Base-by-base conservation (phyloP, 2,888 invertebrate species). In the Sesia apiformis region DNA sequence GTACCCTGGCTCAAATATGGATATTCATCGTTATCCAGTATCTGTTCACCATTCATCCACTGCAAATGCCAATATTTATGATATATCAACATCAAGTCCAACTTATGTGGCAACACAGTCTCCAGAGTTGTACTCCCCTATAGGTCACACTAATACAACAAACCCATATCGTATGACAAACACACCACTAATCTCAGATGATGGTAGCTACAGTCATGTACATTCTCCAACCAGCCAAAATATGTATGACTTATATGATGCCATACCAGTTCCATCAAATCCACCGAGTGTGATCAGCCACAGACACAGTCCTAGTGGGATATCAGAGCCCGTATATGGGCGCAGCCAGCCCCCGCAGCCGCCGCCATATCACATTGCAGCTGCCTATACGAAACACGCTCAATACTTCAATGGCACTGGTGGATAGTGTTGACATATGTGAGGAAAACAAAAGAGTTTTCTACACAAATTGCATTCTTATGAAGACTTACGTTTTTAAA, bases 341-440 rank as follows among this genome's bases (percentile, higher is more conserved):
- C 74, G 90, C 58, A 83, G 82, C 51, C 88, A 92, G 67, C 96
- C 96, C 8, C 23, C 23, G 23, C 23, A 92, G 67, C 96, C 96
- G 8, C 96, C 96, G 1, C 96, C 96, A 1, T 96, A 96, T 82
- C 95, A 96, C 69, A 94, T 96, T 69, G 96, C 95, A 40, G 95
- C 95, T 39, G 94, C 93, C 3, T 95, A 93, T 71, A 95, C 96
- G 7, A 95, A 95, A 88, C 95, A 95, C 70, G 94, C 94, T 61
- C 92, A 92, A 72, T 91, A 91, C 69, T 93, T 93, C 66, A 90
- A 91, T 70, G 89, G 89, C 53, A 84, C 87, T 52, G 88, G 89
- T 63, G 88, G 88, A 84, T 89, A 88, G 76, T 78, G 74, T 65
- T 65, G 62, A 67, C 64, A 58, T 50, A 63, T 61, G 58, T 63